phyloP scores from a whole-genome alignment of 53 echinoderm and acorn worm genomes.

The Patiria pectinifera region DNA sequence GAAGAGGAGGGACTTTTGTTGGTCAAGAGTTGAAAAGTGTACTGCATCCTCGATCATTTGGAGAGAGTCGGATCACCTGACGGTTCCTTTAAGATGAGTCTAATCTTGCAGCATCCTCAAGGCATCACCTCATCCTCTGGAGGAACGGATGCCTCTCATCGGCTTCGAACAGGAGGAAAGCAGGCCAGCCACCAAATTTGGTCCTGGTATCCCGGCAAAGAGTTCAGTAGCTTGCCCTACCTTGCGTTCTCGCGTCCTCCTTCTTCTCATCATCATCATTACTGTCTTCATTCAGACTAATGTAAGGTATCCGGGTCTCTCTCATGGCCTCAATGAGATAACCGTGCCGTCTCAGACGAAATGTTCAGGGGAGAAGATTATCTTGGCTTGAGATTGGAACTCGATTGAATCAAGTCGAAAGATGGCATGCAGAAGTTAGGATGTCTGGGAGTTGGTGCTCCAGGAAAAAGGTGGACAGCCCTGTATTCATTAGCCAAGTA shows the following conservation, averaged over 20 bases:
- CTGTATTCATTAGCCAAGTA: neutral
- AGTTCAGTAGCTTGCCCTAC: neutral
- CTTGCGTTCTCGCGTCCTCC: neutral
- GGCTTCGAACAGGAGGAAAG: neutral
- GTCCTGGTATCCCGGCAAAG: neutral
- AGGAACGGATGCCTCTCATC: neutral
- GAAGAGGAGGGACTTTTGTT: too few relatives aligned
- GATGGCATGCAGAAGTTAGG: neutral
- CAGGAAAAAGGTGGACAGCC: neutral
- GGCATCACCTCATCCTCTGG: neutral
- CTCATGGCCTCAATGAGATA: neutral
- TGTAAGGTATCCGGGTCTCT: neutral
- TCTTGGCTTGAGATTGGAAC: neutral
- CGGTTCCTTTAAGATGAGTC: neutral
- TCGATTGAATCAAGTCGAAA: neutral
- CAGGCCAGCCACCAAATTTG: constrained; percentile 8
- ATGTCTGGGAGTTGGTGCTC: neutral
- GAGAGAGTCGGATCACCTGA: neutral
- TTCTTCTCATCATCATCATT: neutral
- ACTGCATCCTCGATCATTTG: too few relatives aligned
- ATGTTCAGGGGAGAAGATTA: neutral
- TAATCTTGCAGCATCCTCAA: neutral
- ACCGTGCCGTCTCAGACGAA: neutral
- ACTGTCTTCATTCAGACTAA: neutral
- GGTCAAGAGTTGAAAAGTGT: too few relatives aligned